Evolutionary conservation across 2,888 invertebrate species (phyloP).

Genomic region (Zaprionus lineosus): DNA sequence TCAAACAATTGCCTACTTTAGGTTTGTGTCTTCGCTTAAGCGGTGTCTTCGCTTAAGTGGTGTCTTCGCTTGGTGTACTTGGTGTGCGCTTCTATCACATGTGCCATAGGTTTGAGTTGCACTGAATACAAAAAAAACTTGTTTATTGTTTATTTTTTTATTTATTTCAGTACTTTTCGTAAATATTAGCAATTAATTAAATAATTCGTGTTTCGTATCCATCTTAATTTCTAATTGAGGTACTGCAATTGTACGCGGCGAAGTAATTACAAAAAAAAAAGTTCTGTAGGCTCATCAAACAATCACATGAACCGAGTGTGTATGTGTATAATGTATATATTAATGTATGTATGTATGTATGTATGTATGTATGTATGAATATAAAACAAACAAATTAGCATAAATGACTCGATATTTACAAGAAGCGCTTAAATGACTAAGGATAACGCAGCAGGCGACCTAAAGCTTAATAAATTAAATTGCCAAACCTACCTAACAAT

Average conservation of each 20-base stretch:
- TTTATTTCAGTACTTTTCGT: slow-evolving; percentile 32
- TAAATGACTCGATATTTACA: slow-evolving; percentile 79
- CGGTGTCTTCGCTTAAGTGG: too few relatives aligned
- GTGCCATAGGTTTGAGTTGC: slow-evolving; percentile 22
- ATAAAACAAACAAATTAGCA: slow-evolving; percentile 54
- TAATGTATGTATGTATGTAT: slow-evolving; percentile 17
- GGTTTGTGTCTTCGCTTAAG: slow-evolving; percentile 15
- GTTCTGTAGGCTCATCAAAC: too few relatives aligned
- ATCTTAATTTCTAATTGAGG: slow-evolving; percentile 66
- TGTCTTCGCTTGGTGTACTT: too few relatives aligned
- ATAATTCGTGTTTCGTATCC: slow-evolving; percentile 30
- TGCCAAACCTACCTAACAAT: slow-evolving; percentile 46
- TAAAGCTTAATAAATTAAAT: slow-evolving; percentile 64
- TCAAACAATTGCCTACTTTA: too few relatives aligned
- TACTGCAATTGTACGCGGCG: slow-evolving; percentile 66
- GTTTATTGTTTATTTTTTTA: slow-evolving; percentile 1
- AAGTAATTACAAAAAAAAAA: slow-evolving; percentile 29
- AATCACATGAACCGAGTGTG: too few relatives aligned
- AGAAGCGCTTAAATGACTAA: slow-evolving; percentile 71
- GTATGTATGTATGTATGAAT: slow-evolving; percentile 7
- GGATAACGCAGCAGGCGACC: slow-evolving; percentile 43
- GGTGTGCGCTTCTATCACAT: too few relatives aligned
- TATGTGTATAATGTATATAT: slow-evolving; percentile 11
- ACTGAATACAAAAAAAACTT: neutral
- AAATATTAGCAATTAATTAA: slow-evolving; percentile 36